These are phyloP conservation scores for Agapornis roseicollis DNA, from an alignment of 2,113 vertebrate species.

Conservation along the genomic window DNA sequence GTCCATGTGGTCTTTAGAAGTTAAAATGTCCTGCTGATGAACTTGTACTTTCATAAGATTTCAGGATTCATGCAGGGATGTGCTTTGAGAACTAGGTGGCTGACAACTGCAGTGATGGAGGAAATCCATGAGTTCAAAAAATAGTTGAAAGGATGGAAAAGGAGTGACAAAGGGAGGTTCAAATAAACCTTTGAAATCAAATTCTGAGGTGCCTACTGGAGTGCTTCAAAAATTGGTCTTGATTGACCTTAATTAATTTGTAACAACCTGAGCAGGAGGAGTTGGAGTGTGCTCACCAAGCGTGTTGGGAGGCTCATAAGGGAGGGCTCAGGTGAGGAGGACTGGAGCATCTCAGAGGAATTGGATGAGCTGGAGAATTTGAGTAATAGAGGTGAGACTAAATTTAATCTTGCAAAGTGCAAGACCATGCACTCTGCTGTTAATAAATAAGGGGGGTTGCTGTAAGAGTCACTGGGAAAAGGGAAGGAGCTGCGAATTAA, in stretches of 20 bases:
- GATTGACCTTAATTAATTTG: not conserved
- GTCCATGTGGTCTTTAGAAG: not conserved
- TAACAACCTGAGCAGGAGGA: not conserved
- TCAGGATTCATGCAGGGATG: not conserved
- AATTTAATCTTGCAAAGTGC: constrained; percentile 15
- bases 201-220: not conserved
- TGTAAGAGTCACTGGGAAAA: not conserved
- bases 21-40: not conserved
- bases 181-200: not conserved
- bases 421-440: not conserved
- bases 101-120: not conserved
- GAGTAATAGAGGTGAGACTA: not conserved
- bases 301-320: not conserved
- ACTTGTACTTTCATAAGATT: not conserved
- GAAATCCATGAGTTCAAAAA: not conserved
- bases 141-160: not conserved
- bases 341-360: not conserved
- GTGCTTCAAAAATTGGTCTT: not conserved
- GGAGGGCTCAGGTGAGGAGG: not conserved
- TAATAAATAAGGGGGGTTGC: constrained; percentile 16
- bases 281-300: not conserved
- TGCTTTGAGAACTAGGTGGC: not conserved
- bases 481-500: not conserved
- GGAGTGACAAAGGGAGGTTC: not conserved
- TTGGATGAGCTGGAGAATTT: not conserved